phyloP scores from a whole-genome alignment of 2,113 vertebrate genomes.

The Austrofundulus limnaeus region DNA sequence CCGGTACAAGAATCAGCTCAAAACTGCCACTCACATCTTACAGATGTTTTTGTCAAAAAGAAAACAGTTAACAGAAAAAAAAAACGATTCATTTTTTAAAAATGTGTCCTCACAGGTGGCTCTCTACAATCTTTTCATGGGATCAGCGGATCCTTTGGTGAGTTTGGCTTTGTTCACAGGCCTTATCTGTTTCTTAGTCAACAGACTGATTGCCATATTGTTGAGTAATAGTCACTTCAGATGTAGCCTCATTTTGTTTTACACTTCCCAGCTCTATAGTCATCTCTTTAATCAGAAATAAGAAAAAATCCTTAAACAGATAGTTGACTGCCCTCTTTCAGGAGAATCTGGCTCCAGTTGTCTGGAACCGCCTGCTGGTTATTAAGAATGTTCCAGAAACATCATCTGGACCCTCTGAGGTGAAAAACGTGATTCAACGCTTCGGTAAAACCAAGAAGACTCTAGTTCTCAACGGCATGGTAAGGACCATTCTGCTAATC shows the following conservation, averaged over 20 bases:
- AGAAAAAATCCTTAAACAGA: neutral
- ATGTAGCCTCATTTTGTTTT: neutral
- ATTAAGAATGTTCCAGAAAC: conserved; percentile 69
- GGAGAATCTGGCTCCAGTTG: conserved; percentile 16
- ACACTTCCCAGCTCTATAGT: too few relatives aligned
- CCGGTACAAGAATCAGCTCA: conserved; percentile 45
- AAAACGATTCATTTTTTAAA: neutral
- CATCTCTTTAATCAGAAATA: neutral
- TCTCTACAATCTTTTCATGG: conserved; percentile 69
- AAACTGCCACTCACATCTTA: neutral
- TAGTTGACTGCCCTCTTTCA: neutral
- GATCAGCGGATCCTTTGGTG: conserved; percentile 45
- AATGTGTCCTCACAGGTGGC: conserved; percentile 54
- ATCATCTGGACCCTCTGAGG: conserved; percentile 26
- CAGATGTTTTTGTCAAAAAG: neutral
- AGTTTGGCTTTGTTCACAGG: conserved; percentile 26
- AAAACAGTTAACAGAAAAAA: too few relatives aligned
- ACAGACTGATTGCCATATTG: too few relatives aligned
- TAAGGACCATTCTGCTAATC: conserved; percentile 14
- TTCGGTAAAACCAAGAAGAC: conserved; percentile 64
- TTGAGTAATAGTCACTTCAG: neutral
- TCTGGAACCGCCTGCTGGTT: conserved; percentile 64
- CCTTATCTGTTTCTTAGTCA: neutral
- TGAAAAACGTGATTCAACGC: conserved; percentile 67
- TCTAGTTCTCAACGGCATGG: conserved; percentile 59